A percentile compares a stretch with the other conserved stretches of the same genome.
These are phyloP conservation scores for Bembecia ichneumoniformis DNA, from an alignment of 2,888 invertebrate genomes.

Conservation along the genomic window DNA sequence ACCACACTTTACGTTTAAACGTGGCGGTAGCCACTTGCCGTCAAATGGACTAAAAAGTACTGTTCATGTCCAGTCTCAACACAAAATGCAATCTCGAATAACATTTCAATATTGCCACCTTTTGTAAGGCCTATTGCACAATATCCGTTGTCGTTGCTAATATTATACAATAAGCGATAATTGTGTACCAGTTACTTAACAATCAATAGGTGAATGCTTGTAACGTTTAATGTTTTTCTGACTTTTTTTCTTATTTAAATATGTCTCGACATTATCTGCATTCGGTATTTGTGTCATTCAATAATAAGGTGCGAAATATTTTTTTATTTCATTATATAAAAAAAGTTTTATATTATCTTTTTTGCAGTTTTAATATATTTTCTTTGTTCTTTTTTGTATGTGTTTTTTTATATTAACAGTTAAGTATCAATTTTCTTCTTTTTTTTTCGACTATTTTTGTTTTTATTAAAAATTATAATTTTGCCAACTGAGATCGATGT, in stretches of 20 bases:
- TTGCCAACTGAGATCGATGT: too few relatives aligned
- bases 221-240: not conserved
- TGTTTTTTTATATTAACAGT: too few relatives aligned
- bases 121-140: slow-evolving; percentile 4
- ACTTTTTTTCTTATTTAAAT: not conserved
- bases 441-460: too few relatives aligned
- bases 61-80: not conserved
- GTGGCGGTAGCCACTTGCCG: too few relatives aligned
- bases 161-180: slow-evolving; percentile 2
- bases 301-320: not conserved
- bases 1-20: too few relatives aligned
- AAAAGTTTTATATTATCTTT: too few relatives aligned
- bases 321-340: not conserved
- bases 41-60: not conserved
- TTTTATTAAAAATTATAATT: too few relatives aligned
- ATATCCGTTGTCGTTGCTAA: not conserved
- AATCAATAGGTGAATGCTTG: not conserved
- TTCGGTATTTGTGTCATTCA: not conserved
- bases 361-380: too few relatives aligned
- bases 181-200: slow-evolving; percentile 1
- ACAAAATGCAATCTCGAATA: slow-evolving; percentile 1
- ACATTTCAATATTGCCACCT: slow-evolving; percentile 2
- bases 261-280: not conserved
- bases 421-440: too few relatives aligned
- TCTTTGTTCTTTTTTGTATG: too few relatives aligned